Conservation (phyloP, 2,113 vertebrate species). For the Herpetotheres cachinnans region DNA sequence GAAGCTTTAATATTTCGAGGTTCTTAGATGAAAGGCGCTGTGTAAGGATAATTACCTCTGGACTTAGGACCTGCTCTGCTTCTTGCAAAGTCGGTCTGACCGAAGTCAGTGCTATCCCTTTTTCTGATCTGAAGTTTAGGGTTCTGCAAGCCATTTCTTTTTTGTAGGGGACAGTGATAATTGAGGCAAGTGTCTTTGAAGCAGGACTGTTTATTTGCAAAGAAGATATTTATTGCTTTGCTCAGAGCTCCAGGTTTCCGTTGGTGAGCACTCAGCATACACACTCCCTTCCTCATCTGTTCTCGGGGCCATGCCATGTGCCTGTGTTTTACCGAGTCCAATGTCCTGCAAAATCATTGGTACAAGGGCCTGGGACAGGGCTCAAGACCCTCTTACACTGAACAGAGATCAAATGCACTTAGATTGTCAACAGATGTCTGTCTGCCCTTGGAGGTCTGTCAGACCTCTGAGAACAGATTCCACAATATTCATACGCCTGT, state of each 20-base stretch:
- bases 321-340: not conserved
- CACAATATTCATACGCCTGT: not conserved
- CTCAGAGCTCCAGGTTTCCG: not conserved
- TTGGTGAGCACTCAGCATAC: not conserved
- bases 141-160: not conserved
- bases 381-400: conserved; percentile 9
- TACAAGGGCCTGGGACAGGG: not conserved
- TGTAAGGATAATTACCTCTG: not conserved
- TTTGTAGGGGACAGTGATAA: not conserved
- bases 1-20: not conserved
- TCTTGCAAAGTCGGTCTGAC: not conserved
- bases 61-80: not conserved
- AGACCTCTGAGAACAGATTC: conserved; percentile 22
- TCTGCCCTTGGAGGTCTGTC: conserved; percentile 14
- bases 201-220: not conserved
- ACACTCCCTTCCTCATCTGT: not conserved
- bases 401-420: conserved; percentile 20
- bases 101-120: not conserved
- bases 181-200: not conserved
- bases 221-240: not conserved
- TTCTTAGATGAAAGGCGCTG: not conserved
- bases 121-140: not conserved
- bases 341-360: not conserved
- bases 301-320: not conserved
- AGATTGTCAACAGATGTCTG: conserved; percentile 39